Percentiles rank a stretch among this genome's conserved stretches.
Conservation (phyloP, 2,797 vertebrate genomes). For the Crocodylus rhombifer region DNA sequence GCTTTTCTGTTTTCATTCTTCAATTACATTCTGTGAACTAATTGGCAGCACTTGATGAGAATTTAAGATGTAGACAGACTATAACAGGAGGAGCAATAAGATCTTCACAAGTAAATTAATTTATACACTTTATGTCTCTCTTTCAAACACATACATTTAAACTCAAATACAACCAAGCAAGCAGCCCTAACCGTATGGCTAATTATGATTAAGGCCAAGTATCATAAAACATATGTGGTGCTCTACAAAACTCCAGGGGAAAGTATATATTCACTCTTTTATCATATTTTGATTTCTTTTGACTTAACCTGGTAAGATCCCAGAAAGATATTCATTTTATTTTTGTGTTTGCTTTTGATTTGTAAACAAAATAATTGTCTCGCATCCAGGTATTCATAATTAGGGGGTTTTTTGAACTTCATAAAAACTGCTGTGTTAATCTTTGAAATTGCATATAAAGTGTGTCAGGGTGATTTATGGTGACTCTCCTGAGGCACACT, state of each 20-base stretch:
- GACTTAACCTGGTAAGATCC: constrained; percentile 63
- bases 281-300: constrained; percentile 40
- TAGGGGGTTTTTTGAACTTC: constrained; percentile 44
- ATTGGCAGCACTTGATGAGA: constrained; percentile 74
- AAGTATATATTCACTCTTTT: constrained; percentile 46
- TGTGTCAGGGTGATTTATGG: constrained; percentile 67
- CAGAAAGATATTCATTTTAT: not conserved
- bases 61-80: constrained; percentile 72
- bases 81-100: constrained; percentile 75
- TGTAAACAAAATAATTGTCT: constrained; percentile 71
- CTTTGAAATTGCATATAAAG: constrained; percentile 65
- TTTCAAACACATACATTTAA: constrained; percentile 41
- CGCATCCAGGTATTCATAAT: constrained; percentile 37
- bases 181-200: constrained; percentile 63
- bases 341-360: constrained; percentile 51
- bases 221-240: constrained; percentile 66
- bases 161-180: constrained; percentile 68
- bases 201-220: constrained; percentile 78
- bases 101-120: constrained; percentile 80
- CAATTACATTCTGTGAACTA: constrained; percentile 76
- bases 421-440: constrained; percentile 64
- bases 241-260: constrained; percentile 57
- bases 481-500: constrained; percentile 40
- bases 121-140: constrained; percentile 51
- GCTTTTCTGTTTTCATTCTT: constrained; percentile 73